Percentiles rank a stretch among this genome's conserved stretches.
Evolutionary conservation across 64 coral and sea anemone genomes (phyloP).

Genomic region (Porites lutea): DNA sequence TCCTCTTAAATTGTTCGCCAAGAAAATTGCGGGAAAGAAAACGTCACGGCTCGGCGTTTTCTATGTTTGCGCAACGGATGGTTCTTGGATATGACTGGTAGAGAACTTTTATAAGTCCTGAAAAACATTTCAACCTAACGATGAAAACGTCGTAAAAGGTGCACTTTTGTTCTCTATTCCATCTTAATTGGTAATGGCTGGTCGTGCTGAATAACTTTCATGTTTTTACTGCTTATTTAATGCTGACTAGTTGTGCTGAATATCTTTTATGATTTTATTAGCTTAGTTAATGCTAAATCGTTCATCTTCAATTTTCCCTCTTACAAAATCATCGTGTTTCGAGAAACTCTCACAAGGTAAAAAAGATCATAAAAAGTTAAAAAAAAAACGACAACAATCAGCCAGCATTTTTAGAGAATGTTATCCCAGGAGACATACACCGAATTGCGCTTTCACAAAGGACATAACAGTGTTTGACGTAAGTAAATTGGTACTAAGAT

Average conservation of each 20-base stretch:
- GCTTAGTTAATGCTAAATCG: no score
- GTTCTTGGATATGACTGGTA: not conserved
- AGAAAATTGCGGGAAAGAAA: not conserved
- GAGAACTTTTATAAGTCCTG: no score
- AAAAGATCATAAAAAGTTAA: no score
- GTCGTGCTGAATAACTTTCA: not conserved
- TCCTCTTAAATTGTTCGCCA: not conserved
- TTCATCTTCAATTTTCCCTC: not conserved
- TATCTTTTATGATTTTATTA: not conserved
- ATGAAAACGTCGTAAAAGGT: not conserved
- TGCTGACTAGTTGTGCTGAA: not conserved
- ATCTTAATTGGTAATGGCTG: not conserved
- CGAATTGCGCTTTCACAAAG: not conserved
- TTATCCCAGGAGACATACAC: not conserved
- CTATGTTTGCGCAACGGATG: not conserved
- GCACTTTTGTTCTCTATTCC: not conserved
- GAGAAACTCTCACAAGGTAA: not conserved
- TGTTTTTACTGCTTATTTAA: not conserved
- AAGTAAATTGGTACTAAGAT: not conserved
- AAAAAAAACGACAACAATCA: not conserved
- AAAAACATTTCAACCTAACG: no score
- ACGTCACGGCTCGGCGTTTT: not conserved
- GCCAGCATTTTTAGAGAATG: not conserved
- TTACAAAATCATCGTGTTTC: not conserved
- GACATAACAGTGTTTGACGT: slow-evolving; percentile 8